A percentile compares a stretch with the other conserved stretches of the same genome.
Evolutionary conservation across 2,888 invertebrate genomes (phyloP).

Genomic region (Microchrysa polita): DNA sequence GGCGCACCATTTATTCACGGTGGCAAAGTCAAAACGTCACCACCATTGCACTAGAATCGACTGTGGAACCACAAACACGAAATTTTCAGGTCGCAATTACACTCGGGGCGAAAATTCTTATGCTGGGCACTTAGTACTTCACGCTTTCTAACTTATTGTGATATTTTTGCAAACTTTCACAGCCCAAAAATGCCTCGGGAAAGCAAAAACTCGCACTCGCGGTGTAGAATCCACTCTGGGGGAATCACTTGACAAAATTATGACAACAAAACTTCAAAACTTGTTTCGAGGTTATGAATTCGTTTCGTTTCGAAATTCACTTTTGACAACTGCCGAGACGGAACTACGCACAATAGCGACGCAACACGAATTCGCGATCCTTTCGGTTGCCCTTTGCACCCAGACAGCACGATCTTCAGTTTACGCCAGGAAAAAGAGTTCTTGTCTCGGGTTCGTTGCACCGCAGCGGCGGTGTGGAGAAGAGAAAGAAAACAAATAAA

Average conservation of each 20-base stretch:
- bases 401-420: neutral
- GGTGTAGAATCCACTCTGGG: neutral
- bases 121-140: neutral
- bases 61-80: neutral
- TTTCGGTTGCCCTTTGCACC: slow-evolving; percentile 23
- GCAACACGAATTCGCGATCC: too few relatives aligned
- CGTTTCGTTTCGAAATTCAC: slow-evolving; percentile 25
- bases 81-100: neutral
- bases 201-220: neutral
- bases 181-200: slow-evolving; percentile 4
- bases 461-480: too few relatives aligned
- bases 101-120: neutral
- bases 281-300: slow-evolving; percentile 28
- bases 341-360: slow-evolving; percentile 25
- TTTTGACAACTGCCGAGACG: slow-evolving; percentile 19
- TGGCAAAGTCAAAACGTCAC: slow-evolving; percentile 23
- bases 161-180: neutral
- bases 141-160: neutral
- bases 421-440: neutral
- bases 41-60: slow-evolving; percentile 16
- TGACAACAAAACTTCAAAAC: slow-evolving; percentile 35
- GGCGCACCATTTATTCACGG: slow-evolving; percentile 8
- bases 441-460: neutral
- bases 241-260: neutral
- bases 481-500: neutral